Base-by-base conservation (phyloP, 1,140 invertebrate genomes). In the Aphis gossypii region DNA sequence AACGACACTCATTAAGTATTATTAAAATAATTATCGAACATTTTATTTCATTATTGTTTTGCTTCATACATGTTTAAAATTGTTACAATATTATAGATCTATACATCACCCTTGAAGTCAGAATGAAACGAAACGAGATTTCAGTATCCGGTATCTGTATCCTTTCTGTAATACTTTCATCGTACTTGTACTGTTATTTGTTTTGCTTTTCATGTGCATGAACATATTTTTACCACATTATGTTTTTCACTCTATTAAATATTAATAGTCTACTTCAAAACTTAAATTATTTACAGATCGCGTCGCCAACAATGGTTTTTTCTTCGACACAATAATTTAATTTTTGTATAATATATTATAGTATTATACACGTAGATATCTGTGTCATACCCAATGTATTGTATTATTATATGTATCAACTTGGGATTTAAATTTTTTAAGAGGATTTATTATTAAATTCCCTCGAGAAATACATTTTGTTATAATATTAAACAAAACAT, bases 301-400 rank as follows among this genome's bases (percentile, higher is more conserved):
- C 18, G n/a, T 38, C 7, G 82, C 82, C 35, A 83, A 83, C 82
- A 83, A 83, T 41, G 21, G 82, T 8, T 83, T 41, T 82, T 83
- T 83, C 35, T 83, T 83, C 2, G 38, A 83, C 82, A 83, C 38
- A 23, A 38, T 83, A 83, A 38, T 83, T 38, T 83, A 38, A 83
- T 83, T 83, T 21, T 83, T 83, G 82, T 41, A 83, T 83, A 83
- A 83, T 83, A 83, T 41, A 35, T 41, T 41, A 83, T 38, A 83
- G 35, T 83, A 83, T 83, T 41, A 83, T 41, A 41, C 23, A 83
- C 7, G 82, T 41, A 83, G 38, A 21, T 83, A 41, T 21, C 82
- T 38, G 82, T 83, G 9, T 76, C 60, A 5, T n/a, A 76, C 1
- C 14, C n/a, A 30, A 76, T 3, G 30, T 35, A 35, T 30, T 76